These are phyloP conservation scores for Pheosia gnoma DNA, from an alignment of 2,888 invertebrate genomes.

Conservation along the genomic window DNA sequence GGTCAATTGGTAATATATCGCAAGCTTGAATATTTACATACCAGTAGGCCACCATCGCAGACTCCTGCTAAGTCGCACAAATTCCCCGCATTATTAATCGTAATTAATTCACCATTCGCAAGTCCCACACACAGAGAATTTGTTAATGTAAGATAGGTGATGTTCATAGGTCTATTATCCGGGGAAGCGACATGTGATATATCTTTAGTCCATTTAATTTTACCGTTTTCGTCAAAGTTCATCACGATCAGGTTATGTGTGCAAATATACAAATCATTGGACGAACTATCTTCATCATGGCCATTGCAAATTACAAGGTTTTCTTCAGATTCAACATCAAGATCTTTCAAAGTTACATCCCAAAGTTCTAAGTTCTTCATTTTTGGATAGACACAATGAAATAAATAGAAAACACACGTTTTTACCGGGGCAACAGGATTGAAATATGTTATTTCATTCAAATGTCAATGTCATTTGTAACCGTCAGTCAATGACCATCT, in stretches of 20 bases:
- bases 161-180: slow-evolving; percentile 75
- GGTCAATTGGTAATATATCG: too few species aligned
- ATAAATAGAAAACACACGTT: slow-evolving; percentile 23
- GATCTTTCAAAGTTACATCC: slow-evolving; percentile 57
- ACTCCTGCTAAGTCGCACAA: slow-evolving; percentile 61
- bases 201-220: slow-evolving; percentile 62
- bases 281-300: slow-evolving; percentile 58
- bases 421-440: too few species aligned
- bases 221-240: slow-evolving; percentile 57
- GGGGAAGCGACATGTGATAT: slow-evolving; percentile 58
- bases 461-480: too few species aligned
- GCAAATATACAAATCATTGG: slow-evolving; percentile 65
- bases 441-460: too few species aligned
- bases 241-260: slow-evolving; percentile 66
- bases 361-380: slow-evolving; percentile 74
- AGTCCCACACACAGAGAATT: slow-evolving; percentile 67
- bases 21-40: slow-evolving; percentile 24
- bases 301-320: slow-evolving; percentile 59
- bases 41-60: slow-evolving; percentile 67
- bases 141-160: slow-evolving; percentile 64
- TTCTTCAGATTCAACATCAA: slow-evolving; percentile 46
- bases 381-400: slow-evolving; percentile 20
- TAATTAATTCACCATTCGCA: slow-evolving; percentile 69
- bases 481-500: too few species aligned
- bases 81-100: slow-evolving; percentile 56